Percentiles rank a stretch among this genome's conserved stretches.
These are phyloP conservation scores for Strix occidentalis DNA, from an alignment of 2,797 vertebrate species.

Conservation along the genomic window DNA sequence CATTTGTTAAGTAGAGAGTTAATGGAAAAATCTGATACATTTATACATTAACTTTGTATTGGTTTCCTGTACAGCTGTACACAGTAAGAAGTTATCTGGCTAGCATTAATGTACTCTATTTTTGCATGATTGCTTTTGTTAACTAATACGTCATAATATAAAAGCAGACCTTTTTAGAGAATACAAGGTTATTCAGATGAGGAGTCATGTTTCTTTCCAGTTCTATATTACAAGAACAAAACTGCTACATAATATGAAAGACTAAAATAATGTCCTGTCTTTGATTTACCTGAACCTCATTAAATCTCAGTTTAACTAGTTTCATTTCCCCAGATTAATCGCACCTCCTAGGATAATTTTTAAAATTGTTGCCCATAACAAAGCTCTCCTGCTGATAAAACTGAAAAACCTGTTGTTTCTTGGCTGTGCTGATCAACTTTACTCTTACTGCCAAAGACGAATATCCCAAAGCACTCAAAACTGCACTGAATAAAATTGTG, in stretches of 20 bases:
- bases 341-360: conserved; percentile 29
- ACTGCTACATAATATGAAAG: conserved; percentile 1
- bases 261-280: conserved; percentile 43
- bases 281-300: conserved; percentile 56
- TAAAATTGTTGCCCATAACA: conserved; percentile 32
- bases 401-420: conserved; percentile 53
- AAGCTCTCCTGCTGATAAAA: conserved; percentile 11
- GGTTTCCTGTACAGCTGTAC: conserved; percentile 28
- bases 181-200: background rate
- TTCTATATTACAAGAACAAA: background rate
- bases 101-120: conserved; percentile 11
- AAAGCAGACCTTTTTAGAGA: conserved; percentile 7
- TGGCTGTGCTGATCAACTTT: conserved; percentile 11
- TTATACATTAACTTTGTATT: conserved; percentile 29
- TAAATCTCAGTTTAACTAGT: conserved; percentile 42
- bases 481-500: conserved; percentile 53
- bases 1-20: conserved; percentile 65
- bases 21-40: conserved; percentile 65
- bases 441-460: conserved; percentile 65
- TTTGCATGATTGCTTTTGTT: conserved; percentile 44
- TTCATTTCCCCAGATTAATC: conserved; percentile 26
- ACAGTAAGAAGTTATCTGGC: conserved; percentile 38
- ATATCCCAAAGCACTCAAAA: conserved; percentile 67
- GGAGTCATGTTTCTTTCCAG: background rate
- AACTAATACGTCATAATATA: background rate